phyloP scores from a whole-genome alignment of 2,888 invertebrate genomes.

The Diarsia rubi region DNA sequence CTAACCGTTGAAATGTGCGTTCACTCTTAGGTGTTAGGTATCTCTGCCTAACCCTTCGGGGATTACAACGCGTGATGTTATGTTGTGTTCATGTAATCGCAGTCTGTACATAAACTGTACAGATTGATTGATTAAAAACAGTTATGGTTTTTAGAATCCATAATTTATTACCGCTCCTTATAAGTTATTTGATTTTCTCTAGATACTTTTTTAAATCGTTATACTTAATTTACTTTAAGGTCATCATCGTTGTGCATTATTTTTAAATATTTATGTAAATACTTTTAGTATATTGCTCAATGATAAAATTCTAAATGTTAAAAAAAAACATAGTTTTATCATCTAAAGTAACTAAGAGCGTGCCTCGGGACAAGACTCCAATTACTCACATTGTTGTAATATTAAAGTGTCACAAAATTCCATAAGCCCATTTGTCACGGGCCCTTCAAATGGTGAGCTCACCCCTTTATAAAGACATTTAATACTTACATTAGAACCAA shows the following conservation, averaged over 20 bases:
- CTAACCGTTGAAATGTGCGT: no score
- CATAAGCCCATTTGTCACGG: slow-evolving; percentile 78
- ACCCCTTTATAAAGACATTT: slow-evolving; percentile 78
- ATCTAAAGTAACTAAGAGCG: slow-evolving; percentile 20
- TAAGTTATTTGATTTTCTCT: no score
- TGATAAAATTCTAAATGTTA: background rate
- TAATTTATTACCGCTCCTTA: background rate
- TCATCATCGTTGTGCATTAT: background rate
- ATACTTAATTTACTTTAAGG: background rate
- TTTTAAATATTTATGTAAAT: background rate
- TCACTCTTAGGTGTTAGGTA: no score
- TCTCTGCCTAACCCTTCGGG: no score
- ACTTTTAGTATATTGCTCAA: background rate
- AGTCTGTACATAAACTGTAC: no score
- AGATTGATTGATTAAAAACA: background rate
- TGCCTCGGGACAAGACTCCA: slow-evolving; percentile 65
- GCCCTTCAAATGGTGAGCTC: slow-evolving; percentile 75
- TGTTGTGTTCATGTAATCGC: no score
- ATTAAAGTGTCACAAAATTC: slow-evolving; percentile 77
- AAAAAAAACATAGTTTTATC: slow-evolving; percentile 26
- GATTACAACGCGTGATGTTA: no score
- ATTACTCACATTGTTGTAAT: slow-evolving; percentile 72
- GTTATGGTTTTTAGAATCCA: background rate
- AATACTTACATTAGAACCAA: slow-evolving; percentile 73
- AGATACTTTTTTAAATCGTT: no score